Evolutionary conservation across 2,113 vertebrate genomes (phyloP).

Genomic region (Cromileptes altivelis): DNA sequence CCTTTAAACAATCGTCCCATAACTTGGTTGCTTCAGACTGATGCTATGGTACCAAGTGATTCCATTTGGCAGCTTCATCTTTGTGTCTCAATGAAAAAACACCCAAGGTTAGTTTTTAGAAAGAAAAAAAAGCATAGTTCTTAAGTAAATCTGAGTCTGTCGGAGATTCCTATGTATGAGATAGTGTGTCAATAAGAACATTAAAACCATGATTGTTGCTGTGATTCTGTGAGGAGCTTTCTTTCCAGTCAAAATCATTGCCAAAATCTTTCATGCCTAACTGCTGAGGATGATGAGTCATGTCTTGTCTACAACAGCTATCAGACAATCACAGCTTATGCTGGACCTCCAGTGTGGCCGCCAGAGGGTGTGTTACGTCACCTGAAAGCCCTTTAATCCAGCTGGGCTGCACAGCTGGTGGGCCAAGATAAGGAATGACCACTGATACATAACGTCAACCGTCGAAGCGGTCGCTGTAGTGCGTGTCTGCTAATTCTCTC

Average conservation of each 20-base stretch:
- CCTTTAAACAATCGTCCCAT: too few species aligned
- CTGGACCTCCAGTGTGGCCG: neutral
- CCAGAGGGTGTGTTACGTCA: constrained; percentile 51
- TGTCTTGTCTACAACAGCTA: constrained; percentile 7
- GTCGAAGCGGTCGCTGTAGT: constrained; percentile 16
- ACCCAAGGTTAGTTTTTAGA: neutral
- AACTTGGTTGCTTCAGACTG: too few species aligned
- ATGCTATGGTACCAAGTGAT: too few species aligned
- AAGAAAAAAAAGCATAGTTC: neutral
- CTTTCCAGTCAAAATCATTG: neutral
- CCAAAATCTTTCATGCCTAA: neutral
- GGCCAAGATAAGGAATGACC: constrained; percentile 47
- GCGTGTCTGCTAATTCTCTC: neutral
- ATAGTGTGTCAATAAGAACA: neutral
- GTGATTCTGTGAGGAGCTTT: neutral
- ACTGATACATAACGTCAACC: constrained; percentile 15
- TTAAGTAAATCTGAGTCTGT: neutral
- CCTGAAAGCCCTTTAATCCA: constrained; percentile 54
- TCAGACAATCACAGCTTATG: constrained; percentile 6
- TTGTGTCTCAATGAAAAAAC: too few species aligned
- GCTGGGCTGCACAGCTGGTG: constrained; percentile 47
- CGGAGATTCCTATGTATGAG: neutral
- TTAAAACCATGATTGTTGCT: neutral
- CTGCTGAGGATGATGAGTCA: neutral
- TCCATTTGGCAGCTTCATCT: too few species aligned